Percentiles rank a stretch among this genome's conserved stretches.
These are phyloP conservation scores for Amblyornis subalaris DNA, from an alignment of 2,113 vertebrate genomes.

Conservation along the genomic window DNA sequence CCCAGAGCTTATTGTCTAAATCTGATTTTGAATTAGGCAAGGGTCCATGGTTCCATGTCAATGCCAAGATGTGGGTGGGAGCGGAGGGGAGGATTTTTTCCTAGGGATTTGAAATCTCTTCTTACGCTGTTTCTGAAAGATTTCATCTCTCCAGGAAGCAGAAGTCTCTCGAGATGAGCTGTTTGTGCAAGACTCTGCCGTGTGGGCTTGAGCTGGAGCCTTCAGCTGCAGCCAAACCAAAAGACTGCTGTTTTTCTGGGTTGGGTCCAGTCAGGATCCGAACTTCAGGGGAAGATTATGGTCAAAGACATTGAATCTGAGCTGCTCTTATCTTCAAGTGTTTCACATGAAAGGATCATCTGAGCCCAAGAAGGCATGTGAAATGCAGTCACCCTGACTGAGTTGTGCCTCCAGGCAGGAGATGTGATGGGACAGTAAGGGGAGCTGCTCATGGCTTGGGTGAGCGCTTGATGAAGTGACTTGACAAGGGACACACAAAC, in stretches of 20 bases:
- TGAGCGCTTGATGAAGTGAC: neutral
- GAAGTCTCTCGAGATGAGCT: neutral
- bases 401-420: neutral
- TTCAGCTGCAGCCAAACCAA: slow-evolving; percentile 20
- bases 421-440: neutral
- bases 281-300: neutral
- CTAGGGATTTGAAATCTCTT: slow-evolving; percentile 37
- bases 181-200: slow-evolving; percentile 5
- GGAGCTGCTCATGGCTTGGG: neutral
- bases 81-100: neutral
- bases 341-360: neutral
- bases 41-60: neutral
- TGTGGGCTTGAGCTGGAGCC: slow-evolving; percentile 13
- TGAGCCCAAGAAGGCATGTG: neutral
- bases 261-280: neutral
- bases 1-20: slow-evolving; percentile 8
- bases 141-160: slow-evolving; percentile 56
- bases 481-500: slow-evolving; percentile 6
- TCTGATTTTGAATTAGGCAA: slow-evolving; percentile 34
- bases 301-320: slow-evolving; percentile 32
- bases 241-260: neutral
- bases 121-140: slow-evolving; percentile 20
- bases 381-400: neutral
- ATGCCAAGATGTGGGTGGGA: slow-evolving; percentile 46
- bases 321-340: slow-evolving; percentile 16